A percentile compares a stretch with the other conserved stretches of the same genome.
Conservation (phyloP, 2,888 invertebrate genomes). For the Caenorhabditis sp. region DNA sequence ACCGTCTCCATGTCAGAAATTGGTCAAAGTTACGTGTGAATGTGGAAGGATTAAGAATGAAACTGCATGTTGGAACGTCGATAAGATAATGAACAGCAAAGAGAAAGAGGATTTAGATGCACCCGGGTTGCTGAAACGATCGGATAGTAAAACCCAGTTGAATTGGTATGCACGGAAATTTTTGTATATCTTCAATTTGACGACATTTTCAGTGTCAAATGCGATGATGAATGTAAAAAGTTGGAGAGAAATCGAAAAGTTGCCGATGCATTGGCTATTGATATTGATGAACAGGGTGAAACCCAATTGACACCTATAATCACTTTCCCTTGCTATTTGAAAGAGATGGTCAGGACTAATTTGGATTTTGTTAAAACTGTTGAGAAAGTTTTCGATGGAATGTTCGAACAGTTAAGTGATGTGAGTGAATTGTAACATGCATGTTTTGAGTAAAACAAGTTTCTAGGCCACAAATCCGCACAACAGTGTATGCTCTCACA, state of each 20-base stretch:
- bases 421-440: conserved; percentile 16
- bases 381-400: conserved; percentile 33
- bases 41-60: conserved; percentile 53
- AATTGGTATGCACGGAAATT: conserved; percentile 11
- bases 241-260: conserved; percentile 87
- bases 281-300: conserved; percentile 75
- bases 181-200: conserved; percentile 3
- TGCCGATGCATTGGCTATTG: conserved; percentile 89
- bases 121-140: conserved; percentile 12
- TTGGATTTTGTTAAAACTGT: conserved; percentile 37
- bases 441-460: conserved; percentile 5
- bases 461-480: conserved; percentile 12
- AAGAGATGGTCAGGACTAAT: conserved; percentile 29
- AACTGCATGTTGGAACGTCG: conserved; percentile 48
- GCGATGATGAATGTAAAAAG: conserved; percentile 88
- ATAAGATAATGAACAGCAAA: conserved; percentile 17
- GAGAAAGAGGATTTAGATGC: conserved; percentile 14
- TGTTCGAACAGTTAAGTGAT: conserved; percentile 26
- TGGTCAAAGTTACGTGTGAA: conserved; percentile 58
- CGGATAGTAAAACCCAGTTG: conserved; percentile 26
- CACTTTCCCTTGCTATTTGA: conserved; percentile 48
- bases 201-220: conserved; percentile 80
- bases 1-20: conserved; percentile 75
- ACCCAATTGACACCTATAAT: conserved; percentile 44
- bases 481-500: conserved; percentile 23